Conservation (phyloP, 2,888 invertebrate species). For the Tenthredo amoena region DNA sequence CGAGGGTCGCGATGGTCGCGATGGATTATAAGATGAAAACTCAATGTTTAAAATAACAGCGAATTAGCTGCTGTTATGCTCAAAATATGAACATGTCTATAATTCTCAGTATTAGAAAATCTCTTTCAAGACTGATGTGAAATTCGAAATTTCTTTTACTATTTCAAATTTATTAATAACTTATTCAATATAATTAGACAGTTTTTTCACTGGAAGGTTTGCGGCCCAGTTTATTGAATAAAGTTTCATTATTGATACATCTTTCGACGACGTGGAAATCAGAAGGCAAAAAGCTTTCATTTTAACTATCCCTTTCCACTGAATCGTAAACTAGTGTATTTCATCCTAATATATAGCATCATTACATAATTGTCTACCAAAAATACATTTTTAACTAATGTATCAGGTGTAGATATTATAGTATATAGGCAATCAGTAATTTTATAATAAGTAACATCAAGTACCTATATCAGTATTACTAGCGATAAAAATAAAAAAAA, state of each 20-base stretch:
- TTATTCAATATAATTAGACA: neutral
- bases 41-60: neutral
- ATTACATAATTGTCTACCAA: constrained; percentile 1
- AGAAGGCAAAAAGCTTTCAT: neutral
- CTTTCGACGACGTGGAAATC: neutral
- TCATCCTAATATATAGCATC: neutral
- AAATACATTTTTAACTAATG: neutral
- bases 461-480: constrained; percentile 68
- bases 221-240: neutral
- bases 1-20: neutral
- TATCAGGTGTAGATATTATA: constrained; percentile 1
- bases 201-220: neutral
- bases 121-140: constrained; percentile 29
- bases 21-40: neutral
- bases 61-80: neutral
- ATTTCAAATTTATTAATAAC: neutral
- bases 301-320: neutral
- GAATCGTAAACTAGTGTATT: neutral
- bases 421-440: constrained; percentile 52
- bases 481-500: constrained; percentile 53
- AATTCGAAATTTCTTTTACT: neutral
- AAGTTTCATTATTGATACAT: neutral
- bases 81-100: neutral
- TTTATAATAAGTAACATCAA: constrained; percentile 64
- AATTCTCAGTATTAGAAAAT: constrained; percentile 21